These are phyloP conservation scores for Cynodonichthys magdalenae DNA, from an alignment of 2,797 vertebrate genomes.

Conservation along the genomic window DNA sequence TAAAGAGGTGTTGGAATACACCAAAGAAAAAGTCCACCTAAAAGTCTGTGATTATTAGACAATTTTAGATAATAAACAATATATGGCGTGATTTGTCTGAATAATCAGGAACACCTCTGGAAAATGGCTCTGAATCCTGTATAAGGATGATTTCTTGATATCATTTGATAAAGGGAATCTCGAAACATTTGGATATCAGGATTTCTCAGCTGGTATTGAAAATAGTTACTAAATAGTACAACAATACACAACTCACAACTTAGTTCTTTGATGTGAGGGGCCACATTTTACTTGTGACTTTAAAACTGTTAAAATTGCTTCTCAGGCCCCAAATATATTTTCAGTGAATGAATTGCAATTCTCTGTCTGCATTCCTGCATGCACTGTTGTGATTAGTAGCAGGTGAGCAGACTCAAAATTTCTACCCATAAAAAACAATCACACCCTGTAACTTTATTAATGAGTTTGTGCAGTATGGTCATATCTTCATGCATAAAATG, in stretches of 20 bases:
- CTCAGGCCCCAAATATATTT: neutral
- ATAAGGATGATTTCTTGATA: too few species aligned
- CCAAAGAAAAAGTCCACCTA: neutral
- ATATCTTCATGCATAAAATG: neutral
- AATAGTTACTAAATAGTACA: too few species aligned
- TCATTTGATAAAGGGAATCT: too few species aligned
- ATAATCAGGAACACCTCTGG: too few species aligned
- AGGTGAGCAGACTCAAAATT: neutral
- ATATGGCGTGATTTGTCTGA: too few species aligned
- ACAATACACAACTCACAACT: neutral
- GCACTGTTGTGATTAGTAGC: conserved; percentile 6
- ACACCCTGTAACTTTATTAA: neutral
- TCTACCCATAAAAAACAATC: neutral
- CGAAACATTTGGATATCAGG: too few species aligned
- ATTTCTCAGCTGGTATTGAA: too few species aligned
- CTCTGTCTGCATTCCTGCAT: neutral
- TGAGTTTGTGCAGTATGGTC: neutral
- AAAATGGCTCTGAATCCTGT: too few species aligned
- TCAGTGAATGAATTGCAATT: conserved; percentile 14
- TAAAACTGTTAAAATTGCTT: conserved; percentile 1
- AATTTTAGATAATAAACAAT: too few species aligned
- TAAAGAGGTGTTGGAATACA: neutral
- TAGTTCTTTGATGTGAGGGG: neutral
- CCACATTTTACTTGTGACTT: conserved; percentile 1
- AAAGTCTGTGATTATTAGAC: too few species aligned